Evolutionary conservation across 23 tunicate species (phyloP).

Genomic region (Styela plicata): DNA sequence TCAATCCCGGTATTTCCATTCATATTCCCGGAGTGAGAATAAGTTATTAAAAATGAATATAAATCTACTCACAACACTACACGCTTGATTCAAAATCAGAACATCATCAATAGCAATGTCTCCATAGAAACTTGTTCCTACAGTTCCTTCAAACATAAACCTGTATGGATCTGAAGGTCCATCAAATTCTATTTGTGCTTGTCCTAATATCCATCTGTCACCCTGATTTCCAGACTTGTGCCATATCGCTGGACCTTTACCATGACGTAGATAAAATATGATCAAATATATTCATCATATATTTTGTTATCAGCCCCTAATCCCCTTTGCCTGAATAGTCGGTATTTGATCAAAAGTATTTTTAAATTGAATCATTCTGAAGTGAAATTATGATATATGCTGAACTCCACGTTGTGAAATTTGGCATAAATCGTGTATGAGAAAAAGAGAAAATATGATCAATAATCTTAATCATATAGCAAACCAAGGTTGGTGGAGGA

Average conservation of each 20-base stretch:
- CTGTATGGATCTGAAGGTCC: slow-evolving; percentile 29
- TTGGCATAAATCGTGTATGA: too few species aligned
- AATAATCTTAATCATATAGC: too few species aligned
- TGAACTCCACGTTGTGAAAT: too few species aligned
- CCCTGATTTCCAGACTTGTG: slow-evolving; percentile 59
- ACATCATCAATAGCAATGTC: slow-evolving; percentile 77
- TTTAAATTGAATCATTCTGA: too few species aligned
- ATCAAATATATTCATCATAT: not conserved
- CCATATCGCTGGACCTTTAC: slow-evolving; percentile 56
- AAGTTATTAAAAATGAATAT: too few species aligned
- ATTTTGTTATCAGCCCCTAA: not conserved
- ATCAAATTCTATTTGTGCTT: slow-evolving; percentile 32
- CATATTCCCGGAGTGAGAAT: too few species aligned
- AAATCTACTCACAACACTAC: slow-evolving; percentile 41
- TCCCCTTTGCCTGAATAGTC: too few species aligned
- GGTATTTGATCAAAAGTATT: too few species aligned
- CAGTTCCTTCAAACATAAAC: slow-evolving; percentile 45
- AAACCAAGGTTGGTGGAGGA: too few species aligned
- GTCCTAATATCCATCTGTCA: slow-evolving; percentile 46
- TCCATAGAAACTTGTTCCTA: slow-evolving; percentile 44
- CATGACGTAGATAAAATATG: not conserved
- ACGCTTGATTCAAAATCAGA: slow-evolving; percentile 34
- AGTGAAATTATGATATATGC: too few species aligned
- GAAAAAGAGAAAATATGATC: too few species aligned
- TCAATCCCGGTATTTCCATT: too few species aligned